Base-by-base conservation (phyloP, 2,797 vertebrate genomes). In the Pseudopleuronectes americanus region DNA sequence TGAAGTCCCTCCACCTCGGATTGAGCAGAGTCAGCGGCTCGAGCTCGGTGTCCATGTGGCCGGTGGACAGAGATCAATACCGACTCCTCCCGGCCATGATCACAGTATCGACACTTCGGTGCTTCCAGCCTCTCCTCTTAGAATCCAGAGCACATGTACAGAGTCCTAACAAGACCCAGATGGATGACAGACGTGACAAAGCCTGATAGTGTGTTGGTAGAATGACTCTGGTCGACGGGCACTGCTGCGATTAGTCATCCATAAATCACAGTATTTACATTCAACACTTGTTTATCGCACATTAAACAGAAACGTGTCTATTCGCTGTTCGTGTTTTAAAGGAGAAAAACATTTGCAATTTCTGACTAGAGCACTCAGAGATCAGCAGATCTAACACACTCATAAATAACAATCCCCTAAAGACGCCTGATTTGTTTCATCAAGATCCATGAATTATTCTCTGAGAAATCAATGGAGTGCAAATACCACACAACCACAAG, bases 51-150 rank as follows among this genome's bases (percentile, higher is more conserved):
- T 83, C 77, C 81, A 85, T 81, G 75, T 87, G 81, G 79, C 69
- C 63, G 68, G 68, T 65, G 74, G 67, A 76, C 66, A 55, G 53
- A 43, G 79, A 85, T 90, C 89, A 72, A 89, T 90, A 86, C 4
- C 2, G 65, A 52, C 61, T 68, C 76, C 78, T 78, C 76, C 59
- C 38, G 6, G 61, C 54, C 56, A 63, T 79, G 64, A 88, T 83
- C 72, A 68, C 75, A 69, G 61, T 77, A 79, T 74, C 64, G 79
- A 85, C 71, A 67, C 67, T 19, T 41, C 41, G 38, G 0, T 53
- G 56, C 66, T 47, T 57, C 31, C 52, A 8, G 33, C 53, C 14
- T 53, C 43, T 64, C 17, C 64, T 64, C 21, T 55, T 38, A 48
- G 36, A 59, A 60, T 68, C 22, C 57, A 48, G 22, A 60, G n/a